Evolutionary conservation across 2,888 invertebrate species (phyloP).

Genomic region (Phyto melanocephala): DNA sequence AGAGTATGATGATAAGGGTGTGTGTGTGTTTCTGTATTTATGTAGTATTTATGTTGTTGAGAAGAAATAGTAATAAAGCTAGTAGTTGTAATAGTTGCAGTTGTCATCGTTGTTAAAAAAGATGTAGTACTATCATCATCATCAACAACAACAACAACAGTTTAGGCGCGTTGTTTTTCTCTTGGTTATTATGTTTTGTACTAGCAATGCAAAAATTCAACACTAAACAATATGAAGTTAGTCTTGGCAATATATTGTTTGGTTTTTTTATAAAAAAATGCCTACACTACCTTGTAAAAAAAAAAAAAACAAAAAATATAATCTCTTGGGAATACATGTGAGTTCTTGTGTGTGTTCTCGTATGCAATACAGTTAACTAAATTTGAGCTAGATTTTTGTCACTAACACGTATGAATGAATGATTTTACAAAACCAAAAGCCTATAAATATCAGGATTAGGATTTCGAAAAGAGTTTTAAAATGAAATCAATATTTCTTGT

Average conservation of each 20-base stretch:
- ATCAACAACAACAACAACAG: slow-evolving; percentile 7
- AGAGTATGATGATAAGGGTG: neutral
- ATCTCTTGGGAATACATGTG: neutral
- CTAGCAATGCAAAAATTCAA: neutral
- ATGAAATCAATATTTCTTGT: neutral
- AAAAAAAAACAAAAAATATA: neutral
- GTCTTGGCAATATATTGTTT: slow-evolving; percentile 33
- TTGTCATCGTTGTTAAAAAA: slow-evolving; percentile 53
- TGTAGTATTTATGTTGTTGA: slow-evolving; percentile 22
- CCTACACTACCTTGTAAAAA: neutral
- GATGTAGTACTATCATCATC: slow-evolving; percentile 26
- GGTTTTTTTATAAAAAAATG: slow-evolving; percentile 46
- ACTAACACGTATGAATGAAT: neutral
- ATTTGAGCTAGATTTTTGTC: slow-evolving; percentile 16
- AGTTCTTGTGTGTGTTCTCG: no score
- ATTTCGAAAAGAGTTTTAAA: neutral
- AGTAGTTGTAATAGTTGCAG: slow-evolving; percentile 40
- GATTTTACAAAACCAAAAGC: neutral
- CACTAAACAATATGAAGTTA: slow-evolving; percentile 8
- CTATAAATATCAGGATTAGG: neutral
- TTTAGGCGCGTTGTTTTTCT: slow-evolving; percentile 13
- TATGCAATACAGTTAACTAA: slow-evolving; percentile 4
- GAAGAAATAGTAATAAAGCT: neutral
- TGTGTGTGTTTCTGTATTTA: neutral
- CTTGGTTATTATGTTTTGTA: neutral